A percentile compares a stretch with the other conserved stretches of the same genome.
Evolutionary conservation across 2,113 vertebrate genomes (phyloP).

Genomic region (Scolopax mira): DNA sequence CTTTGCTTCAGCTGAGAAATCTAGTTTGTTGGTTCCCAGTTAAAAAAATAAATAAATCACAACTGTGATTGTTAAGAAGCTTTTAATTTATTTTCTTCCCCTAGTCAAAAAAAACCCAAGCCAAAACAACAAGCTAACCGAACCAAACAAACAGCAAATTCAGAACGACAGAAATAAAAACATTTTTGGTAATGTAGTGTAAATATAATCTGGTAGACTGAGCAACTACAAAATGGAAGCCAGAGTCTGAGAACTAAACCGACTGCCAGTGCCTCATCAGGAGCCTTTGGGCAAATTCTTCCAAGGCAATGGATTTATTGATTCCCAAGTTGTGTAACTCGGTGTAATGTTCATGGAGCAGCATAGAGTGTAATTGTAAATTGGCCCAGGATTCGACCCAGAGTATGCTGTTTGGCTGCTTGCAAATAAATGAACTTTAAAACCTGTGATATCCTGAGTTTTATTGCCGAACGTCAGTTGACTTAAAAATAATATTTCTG

Average conservation of each 20-base stretch:
- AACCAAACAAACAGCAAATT: neutral
- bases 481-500: neutral
- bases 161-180: neutral
- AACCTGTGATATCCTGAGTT: neutral
- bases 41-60: neutral
- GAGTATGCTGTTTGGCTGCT: neutral
- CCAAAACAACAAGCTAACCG: neutral
- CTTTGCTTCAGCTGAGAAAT: neutral
- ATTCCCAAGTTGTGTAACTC: neutral
- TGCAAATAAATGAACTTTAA: constrained; percentile 34
- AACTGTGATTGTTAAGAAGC: neutral
- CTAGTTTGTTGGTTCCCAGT: neutral
- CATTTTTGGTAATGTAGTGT: neutral
- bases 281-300: neutral
- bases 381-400: neutral
- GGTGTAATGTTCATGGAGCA: neutral
- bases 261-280: neutral
- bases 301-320: neutral
- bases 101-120: neutral
- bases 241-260: neutral
- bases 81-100: constrained; percentile 5
- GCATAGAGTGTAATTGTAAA: neutral
- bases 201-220: neutral
- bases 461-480: neutral
- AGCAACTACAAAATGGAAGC: neutral